Percentiles rank a stretch among this genome's conserved stretches.
Conservation (phyloP, 2,113 vertebrate genomes). For the Cochlearius cochlearius region DNA sequence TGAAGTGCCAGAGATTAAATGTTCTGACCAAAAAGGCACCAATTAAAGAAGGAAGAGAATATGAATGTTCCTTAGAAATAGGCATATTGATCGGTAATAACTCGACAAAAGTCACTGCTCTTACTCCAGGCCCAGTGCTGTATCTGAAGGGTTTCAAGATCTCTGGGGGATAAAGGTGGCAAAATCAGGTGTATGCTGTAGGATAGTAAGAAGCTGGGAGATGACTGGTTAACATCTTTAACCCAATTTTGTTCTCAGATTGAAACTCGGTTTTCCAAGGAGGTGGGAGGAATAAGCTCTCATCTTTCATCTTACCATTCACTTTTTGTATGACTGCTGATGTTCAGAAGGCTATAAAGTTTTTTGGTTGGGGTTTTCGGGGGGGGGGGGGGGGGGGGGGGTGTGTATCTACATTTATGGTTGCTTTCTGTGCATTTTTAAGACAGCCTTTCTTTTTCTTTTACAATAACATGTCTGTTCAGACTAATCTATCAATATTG, state of each 20-base stretch:
- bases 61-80: neutral
- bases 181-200: neutral
- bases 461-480: neutral
- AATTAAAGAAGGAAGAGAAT: constrained; percentile 1
- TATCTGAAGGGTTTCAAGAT: neutral
- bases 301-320: neutral
- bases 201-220: neutral
- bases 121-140: neutral
- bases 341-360: neutral
- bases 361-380: accelerated
- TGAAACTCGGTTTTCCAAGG: neutral
- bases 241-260: neutral
- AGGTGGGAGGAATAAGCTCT: neutral
- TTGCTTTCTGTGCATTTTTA: neutral
- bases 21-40: neutral
- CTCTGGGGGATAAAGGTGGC: neutral
- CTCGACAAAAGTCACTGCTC: neutral
- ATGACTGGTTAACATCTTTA: neutral
- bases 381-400: too few species aligned
- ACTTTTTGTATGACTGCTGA: neutral
- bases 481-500: neutral
- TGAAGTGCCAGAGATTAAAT: neutral
- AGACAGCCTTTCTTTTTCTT: neutral
- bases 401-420: neutral
- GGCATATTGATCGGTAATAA: neutral